Conservation (phyloP, 2,888 invertebrate species). For the Nudaria mundana region DNA sequence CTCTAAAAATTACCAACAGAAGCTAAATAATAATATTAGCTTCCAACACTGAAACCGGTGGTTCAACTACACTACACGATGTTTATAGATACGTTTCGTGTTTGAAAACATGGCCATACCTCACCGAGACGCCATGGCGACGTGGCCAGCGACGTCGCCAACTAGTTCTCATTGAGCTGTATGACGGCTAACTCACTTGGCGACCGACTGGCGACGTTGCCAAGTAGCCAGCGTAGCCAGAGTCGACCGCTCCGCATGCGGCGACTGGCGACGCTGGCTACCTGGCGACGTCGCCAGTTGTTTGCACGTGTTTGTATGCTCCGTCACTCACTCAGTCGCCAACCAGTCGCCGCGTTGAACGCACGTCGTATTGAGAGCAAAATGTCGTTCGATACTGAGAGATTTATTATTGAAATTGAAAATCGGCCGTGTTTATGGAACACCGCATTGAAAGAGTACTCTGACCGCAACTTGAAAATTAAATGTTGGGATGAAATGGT, state of each 20-base stretch:
- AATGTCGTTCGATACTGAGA: conserved; percentile 6
- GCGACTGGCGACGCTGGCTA: not conserved
- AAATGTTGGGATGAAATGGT: conserved; percentile 10
- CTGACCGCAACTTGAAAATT: conserved; percentile 5
- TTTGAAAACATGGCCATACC: no score
- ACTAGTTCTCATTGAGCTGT: not conserved
- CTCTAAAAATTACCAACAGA: no score
- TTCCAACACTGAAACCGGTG: no score
- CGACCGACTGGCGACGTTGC: conserved; percentile 1
- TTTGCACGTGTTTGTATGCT: not conserved
- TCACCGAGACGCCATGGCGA: no score
- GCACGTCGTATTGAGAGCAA: not conserved
- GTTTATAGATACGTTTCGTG: no score
- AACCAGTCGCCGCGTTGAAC: conserved; percentile 5
- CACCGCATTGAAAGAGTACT: conserved; percentile 5
- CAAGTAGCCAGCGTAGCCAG: conserved; percentile 3
- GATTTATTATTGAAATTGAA: conserved; percentile 9
- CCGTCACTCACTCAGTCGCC: no score
- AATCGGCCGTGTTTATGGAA: conserved; percentile 9
- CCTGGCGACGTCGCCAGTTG: not conserved
- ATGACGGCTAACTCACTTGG: conserved; percentile 1
- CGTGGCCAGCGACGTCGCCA: not conserved
- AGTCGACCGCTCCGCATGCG: not conserved
- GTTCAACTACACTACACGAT: no score
- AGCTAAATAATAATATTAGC: no score